Evolutionary conservation across 2,888 invertebrate species (phyloP).

Genomic region (Diachrysia chrysitis): DNA sequence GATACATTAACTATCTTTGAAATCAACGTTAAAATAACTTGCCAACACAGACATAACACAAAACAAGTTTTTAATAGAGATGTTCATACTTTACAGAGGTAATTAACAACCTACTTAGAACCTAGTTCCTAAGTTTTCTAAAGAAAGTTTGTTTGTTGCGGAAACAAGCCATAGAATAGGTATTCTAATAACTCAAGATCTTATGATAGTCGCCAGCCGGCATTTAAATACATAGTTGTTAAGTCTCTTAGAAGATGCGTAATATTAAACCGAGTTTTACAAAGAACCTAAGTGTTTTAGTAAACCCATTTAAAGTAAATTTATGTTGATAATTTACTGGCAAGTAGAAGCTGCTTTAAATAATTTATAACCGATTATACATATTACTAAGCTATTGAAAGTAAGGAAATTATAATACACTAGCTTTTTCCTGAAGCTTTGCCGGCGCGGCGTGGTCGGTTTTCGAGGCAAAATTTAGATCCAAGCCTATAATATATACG

Average conservation of each 20-base stretch:
- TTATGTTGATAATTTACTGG: slow-evolving; percentile 5
- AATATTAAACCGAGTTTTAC: slow-evolving; percentile 2
- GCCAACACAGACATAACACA: slow-evolving; percentile 7
- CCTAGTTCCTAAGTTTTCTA: slow-evolving; percentile 18
- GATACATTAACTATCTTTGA: slow-evolving; percentile 29
- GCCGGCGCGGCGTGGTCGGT: too few species aligned
- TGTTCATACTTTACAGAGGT: slow-evolving; percentile 8
- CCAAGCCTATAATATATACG: too few species aligned
- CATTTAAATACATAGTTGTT: slow-evolving; percentile 23
- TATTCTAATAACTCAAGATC: slow-evolving; percentile 6
- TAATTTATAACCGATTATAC: not conserved
- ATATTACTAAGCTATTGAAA: too few species aligned
- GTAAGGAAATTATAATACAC: too few species aligned
- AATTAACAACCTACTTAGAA: slow-evolving; percentile 41
- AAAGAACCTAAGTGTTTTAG: not conserved
- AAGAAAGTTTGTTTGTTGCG: slow-evolving; percentile 32
- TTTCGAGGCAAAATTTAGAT: too few species aligned
- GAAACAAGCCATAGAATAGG: slow-evolving; percentile 1
- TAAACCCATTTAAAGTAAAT: not conserved
- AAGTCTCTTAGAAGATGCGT: not conserved
- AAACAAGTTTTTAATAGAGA: slow-evolving; percentile 36
- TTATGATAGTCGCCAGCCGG: too few species aligned
- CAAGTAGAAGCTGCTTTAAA: not conserved
- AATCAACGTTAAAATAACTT: slow-evolving; percentile 25
- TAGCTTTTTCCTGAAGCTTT: too few species aligned